Evolutionary conservation across 2,888 invertebrate genomes (phyloP), one percentile per base, ranked within the genome.

Genomic region (Aelia acuminata): DNA sequence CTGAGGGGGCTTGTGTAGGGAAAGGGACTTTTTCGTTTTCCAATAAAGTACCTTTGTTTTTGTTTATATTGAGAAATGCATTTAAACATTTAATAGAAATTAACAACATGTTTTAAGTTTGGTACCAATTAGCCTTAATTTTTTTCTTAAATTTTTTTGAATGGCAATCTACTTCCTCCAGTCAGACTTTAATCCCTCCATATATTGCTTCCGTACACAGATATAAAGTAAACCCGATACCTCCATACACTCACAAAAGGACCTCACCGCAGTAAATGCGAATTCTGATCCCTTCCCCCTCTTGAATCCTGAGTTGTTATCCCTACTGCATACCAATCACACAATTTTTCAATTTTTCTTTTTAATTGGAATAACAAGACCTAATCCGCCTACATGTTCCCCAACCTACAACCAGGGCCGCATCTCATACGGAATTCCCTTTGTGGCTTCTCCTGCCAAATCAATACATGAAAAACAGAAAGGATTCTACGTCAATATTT

Each of bases 401-500:
- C 22, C 7, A 7, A 7, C 22, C 53, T 22, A 22, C 53, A 4
- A 26, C 15, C 11, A 0, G 4, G 3, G 3, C 15, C n/a, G 43
- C 13, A n/a, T 80, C 43, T 80, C 80, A 80, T 80, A 39, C 7
- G 43, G 43, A 4, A 80, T 80, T 80, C 80, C 80, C 80, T 80
- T 80, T 80, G 80, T 80, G 80, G 80, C 80, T 80, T 22, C 13
- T 0, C 3, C 8, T 22, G 22, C 22, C 43, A 47, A n/a, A 80
- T 80, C 80, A n/a, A 80, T 80, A 80, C 80, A 80, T 47, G n/a
- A 43, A 80, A 80, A 80, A 47, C 80, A 47, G 80, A 80, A 47
- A 80, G 80, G 80, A 80, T 80, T 80, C 80, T 43, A 10, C 43
- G 80, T 80, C 80, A 80, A 80, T 80, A 80, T 80, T 80, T 80